Base-by-base conservation (phyloP, 2,888 invertebrate genomes). In the Macrophya alboannulata region DNA sequence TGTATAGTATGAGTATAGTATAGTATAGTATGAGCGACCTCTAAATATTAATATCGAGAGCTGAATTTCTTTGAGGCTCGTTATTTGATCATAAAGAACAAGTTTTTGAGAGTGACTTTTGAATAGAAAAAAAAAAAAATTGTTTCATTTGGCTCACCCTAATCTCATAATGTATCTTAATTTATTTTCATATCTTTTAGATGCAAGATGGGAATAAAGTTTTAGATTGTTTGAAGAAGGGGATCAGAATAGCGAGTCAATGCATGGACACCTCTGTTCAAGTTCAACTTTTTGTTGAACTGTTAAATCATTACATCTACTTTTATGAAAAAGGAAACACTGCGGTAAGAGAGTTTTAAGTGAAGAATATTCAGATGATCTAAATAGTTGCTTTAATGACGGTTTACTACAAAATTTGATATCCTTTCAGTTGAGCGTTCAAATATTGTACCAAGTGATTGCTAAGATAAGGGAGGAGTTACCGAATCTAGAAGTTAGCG, bases 261-360 rank as follows among this genome's bases (percentile, higher is more conserved):
- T 99, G 99, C 91, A 98, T 99, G 98, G 99, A 99, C 94, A 96
- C 97, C 25, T 97, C 98, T 3, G 99, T 99, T 8, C 99, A 99
- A 94, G 98, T 99, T 37, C 99, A 99, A 92, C 95, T 99, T 65
- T 97, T 98, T 92, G 98, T 99, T 5, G 99, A 99, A 93, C 95
- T 99, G 87, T 95, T 99, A 84, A 99, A 99, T 92, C 96, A 98
- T 88, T 99, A 99, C 94, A 96, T 99, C 83, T 97, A 98, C 93
- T 98, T 99, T 93, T 97, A 97, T 90, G 98, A 99, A 92, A 96
- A 98, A 88, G 98, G 98, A 85, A 98, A 98, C 93, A 95, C 95
- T 85, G 95, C 95, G 93, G 96, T 96, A 90, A 89, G 79, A 71
- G 4, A 37, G 25, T 15, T 31, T 55, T 8, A 8, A 9, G 10